Evolutionary conservation across 2,888 invertebrate species (phyloP), one percentile per base, ranked within the genome.

Genomic region (Rhabditoides inermis): DNA sequence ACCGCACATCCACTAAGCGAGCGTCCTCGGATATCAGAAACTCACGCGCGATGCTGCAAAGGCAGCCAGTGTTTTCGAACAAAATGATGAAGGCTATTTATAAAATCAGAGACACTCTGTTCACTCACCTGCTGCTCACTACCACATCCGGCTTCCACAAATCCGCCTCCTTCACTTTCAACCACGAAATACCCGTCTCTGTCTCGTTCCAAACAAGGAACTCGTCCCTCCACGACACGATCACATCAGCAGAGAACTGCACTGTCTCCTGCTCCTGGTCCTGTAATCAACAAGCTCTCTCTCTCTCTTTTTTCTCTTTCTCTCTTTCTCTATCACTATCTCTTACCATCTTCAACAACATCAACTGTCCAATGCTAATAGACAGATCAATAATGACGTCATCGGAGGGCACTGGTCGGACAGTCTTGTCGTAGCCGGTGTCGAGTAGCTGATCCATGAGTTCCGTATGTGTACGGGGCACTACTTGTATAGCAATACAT

Each of bases 241-340:
- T 49, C 36, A 66, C 63, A 40, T 66, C 66, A 1, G 60, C 58
- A 1, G 60, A 60, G 41, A 66, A 64, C 20, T 49, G 52, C 7
- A 66, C 56, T 2, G 63, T 60, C 49, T 66, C 66, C 26, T 57
- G 49, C 10, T 55, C 51, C 32, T 64, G 64, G 25, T 66, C 66
- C 59, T 60, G 22, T 20, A 45, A 36, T 45, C 15, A 15, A 12
- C n/a, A n/a, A n/a, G 10, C 32, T 32, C 15, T 32, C 15, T 32
- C 32, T 32, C 32, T 32, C 15, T 32, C 15, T 32, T 32, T 32
- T 32, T 32, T 7, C 32, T 12, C 32, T 32, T 12, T 12, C 32
- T 32, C 10, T 15, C 15, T 32, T 32, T 15, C 15, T 12, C 15
- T 7, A 32, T 15, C 15, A 32, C 32, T 32, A n/a, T n/a, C n/a